Base-by-base conservation (phyloP, 1,140 invertebrate species). In the Semibalanus balanoides region DNA sequence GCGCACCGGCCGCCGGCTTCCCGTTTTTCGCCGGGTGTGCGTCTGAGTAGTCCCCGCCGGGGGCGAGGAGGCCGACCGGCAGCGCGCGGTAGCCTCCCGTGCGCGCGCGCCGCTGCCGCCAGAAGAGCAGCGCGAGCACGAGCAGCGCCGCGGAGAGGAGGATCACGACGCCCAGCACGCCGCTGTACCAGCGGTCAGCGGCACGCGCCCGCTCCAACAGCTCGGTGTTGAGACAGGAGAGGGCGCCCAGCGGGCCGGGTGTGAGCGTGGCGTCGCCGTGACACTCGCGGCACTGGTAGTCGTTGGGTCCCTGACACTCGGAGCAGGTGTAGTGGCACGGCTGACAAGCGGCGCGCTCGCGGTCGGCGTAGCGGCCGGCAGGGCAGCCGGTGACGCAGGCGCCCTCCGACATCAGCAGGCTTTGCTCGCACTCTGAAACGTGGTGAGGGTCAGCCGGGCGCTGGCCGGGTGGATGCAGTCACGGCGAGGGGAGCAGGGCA, bases 261-360 rank as follows among this genome's bases (percentile, higher is more conserved):
- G 51, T 64, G 31, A 87, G 78, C 73, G 81, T 78, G 17, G 87
- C 84, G 81, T 88, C 87, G 3, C 79, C 79, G 78, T 85, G 86
- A 81, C 88, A 89, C 14, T 79, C 76, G 19, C 81, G 81, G 79
- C 88, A 89, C 76, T 89, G 83, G 77, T 87, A 86, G 79, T 88
- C 87, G 77, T 85, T 84, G 0, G 87, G 84, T 14, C 87, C 87
- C 9, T 79, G 79, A 79, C 88, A 89, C 14, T 81, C 82, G 77
- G 83, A 82, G 80, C 88, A 89, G 5, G 85, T 83, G 80, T 89
- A 89, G 81, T 89, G 88, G 81, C 88, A 89, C 17, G 81, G 80
- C 9, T 81, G 76, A 78, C 86, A 87, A 17, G 79, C 74, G 14
- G 74, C 75, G 27, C 71, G 51, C 76, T 70, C 28, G 27, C 75